A percentile compares a stretch with the other conserved stretches of the same genome.
phyloP scores from a whole-genome alignment of 2,797 vertebrate genomes.

The Etheostoma perlongum region DNA sequence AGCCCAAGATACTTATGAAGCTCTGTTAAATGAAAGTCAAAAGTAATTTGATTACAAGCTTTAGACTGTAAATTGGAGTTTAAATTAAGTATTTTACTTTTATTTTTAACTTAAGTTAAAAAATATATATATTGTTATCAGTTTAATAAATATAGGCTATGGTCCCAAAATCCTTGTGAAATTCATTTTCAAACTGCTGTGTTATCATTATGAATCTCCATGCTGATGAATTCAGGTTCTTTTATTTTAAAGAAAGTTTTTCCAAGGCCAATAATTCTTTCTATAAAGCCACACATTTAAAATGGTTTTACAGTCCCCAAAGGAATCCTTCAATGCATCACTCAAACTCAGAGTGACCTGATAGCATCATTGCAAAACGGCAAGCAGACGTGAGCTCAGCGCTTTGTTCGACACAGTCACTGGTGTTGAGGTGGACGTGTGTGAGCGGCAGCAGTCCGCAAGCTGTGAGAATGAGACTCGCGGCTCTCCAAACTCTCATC shows the following conservation, averaged over 20 bases:
- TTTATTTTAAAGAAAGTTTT: background rate
- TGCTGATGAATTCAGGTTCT: background rate
- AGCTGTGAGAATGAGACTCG: conserved; percentile 62
- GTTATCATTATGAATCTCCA: background rate
- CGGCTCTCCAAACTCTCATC: conserved; percentile 39
- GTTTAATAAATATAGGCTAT: background rate
- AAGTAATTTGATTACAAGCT: background rate
- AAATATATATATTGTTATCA: background rate
- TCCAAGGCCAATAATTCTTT: background rate
- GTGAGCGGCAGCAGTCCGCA: conserved; percentile 2
- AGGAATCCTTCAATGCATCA: background rate
- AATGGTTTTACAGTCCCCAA: conserved; percentile 1
- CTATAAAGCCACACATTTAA: background rate
- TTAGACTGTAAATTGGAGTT: background rate
- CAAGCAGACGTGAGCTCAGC: conserved; percentile 61
- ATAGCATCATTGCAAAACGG: conserved; percentile 15
- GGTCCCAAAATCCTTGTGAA: background rate
- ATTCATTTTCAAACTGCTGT: background rate
- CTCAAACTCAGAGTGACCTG: conserved; percentile 12
- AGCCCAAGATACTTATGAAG: too few relatives aligned
- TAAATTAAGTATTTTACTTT: background rate
- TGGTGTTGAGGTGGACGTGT: conserved; percentile 42
- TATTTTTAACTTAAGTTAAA: background rate
- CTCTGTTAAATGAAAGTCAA: background rate
- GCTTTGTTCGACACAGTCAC: conserved; percentile 3